Evolutionary conservation across 2,797 vertebrate species (phyloP), one percentile per base, ranked within the genome.

Genomic region (Coregonus ussuriensis): DNA sequence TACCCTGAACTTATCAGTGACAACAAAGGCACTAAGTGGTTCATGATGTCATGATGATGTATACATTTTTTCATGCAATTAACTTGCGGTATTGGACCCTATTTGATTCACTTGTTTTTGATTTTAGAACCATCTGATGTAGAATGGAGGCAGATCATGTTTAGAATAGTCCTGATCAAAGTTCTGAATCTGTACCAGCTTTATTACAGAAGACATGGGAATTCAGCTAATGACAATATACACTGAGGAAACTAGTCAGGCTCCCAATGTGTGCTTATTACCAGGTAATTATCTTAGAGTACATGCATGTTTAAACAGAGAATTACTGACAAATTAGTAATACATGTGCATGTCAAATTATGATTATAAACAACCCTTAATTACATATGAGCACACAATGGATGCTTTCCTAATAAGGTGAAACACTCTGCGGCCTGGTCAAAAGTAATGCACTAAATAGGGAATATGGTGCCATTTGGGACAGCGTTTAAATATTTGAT

Each of bases 331-430:
- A 15, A 79, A 81, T 25, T 72, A 71, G 21, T 25, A 52, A 25
- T 25, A 25, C 25, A 1, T 25, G 25, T 25, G 25, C 13, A 18
- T 73, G 62, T 72, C 35, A 16, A 78, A 77, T 83, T 79, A 74
- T 74, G 47, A 47, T 47, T 13, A 47, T 47, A 47, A 47, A 47
- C 41, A 47, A 9, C 72, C 77, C 78, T 81, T 78, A 86, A 21
- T 18, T 35, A 47, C 41, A 47, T 11, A 69, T 18, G 4, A 69
- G 16, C 11, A 41, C 15, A 18, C 3, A 69, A 35, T 15, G 6
- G 41, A 69, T 69, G 67, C 16, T 35, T 69, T 25, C 21, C 25
- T 25, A 29, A 63, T 25, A 29, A 25, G 59, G 21, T 25, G 11
- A 59, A 59, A 18, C 18, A 59, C 7, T 59, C 41, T 47, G 41